phyloP scores from a whole-genome alignment of 2,113 vertebrate species.

The Cichladusa arquata region DNA sequence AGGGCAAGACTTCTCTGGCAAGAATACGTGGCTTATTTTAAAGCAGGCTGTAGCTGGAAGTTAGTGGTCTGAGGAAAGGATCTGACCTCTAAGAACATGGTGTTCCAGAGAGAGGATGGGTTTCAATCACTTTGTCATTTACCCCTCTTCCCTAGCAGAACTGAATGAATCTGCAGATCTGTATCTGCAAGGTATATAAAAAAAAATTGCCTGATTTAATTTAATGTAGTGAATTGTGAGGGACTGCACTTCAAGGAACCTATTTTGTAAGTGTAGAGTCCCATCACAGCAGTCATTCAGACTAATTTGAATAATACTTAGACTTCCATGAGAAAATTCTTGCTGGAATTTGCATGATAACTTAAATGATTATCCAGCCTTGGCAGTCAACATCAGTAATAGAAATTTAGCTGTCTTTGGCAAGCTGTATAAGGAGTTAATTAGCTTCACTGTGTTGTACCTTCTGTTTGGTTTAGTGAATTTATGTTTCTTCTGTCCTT shows the following conservation, averaged over 20 bases:
- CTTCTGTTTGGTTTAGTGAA: slow-evolving; percentile 20
- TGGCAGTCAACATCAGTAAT: not conserved
- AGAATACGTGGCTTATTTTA: not conserved
- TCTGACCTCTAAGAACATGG: not conserved
- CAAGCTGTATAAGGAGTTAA: slow-evolving; percentile 35
- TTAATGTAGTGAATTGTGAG: not conserved
- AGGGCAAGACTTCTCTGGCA: not conserved
- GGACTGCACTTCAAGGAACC: not conserved
- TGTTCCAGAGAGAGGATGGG: not conserved
- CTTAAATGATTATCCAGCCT: not conserved
- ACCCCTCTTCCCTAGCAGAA: not conserved
- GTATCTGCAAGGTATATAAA: not conserved
- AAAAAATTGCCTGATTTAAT: not conserved
- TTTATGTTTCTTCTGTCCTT: not conserved
- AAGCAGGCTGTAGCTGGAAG: not conserved
- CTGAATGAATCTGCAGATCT: not conserved
- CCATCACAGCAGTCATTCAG: not conserved
- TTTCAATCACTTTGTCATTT: not conserved
- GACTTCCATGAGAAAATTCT: not conserved
- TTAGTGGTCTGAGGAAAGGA: not conserved
- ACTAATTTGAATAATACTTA: not conserved
- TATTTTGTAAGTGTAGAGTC: not conserved
- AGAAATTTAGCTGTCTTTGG: slow-evolving; percentile 9
- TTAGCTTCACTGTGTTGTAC: not conserved
- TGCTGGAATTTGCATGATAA: not conserved